Evolutionary conservation across 2,888 invertebrate genomes (phyloP), one percentile per base, ranked within the genome.

Genomic region (Nemotelus nigrinus): DNA sequence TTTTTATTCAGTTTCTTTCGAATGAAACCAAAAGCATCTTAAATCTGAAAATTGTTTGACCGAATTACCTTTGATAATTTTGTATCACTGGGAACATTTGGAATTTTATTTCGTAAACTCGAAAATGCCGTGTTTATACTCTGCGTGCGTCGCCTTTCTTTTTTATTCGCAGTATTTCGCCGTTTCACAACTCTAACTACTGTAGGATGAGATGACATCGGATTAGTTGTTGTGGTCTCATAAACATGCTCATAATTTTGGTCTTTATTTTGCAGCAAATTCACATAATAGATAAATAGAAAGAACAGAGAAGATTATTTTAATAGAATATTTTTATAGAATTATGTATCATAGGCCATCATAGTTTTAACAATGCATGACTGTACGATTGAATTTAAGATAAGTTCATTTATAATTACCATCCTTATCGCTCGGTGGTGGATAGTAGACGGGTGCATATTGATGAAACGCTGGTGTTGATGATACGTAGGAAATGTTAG

Each of bases 101-200:
- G 98, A 82, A 98, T 98, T 86, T 97, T 96, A 80, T 97, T 96
- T 10, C 98, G 88, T 0, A 98, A 89, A 83, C 96, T 95, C 0
- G 96, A 93, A 85, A 98, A 98, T 0, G 98, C 98, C 72, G 95
- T 96, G 87, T 98, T 98, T 80, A 98, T 98, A 82, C 95, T 96
- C 85, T 96, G 94, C 0, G 98, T 98, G 74, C 98, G 89, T 81
- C 97, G 88, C 7, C 98, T 87, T 85, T 98, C 98, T 85, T 98
- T 98, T 88, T 96, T 96, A 86, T 98, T 98, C 39, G 97, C 97
- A 1, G 97, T 96, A 80, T 93, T 94, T 77, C 96, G 87, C 77
- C 95, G 89, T 84, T 96, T 96, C n/a, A 93, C 92, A 0, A 92
- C 89, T 58, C 90, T 85, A 39, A 89, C 88, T 78, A 88, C 88